phyloP scores from a whole-genome alignment of 2,113 vertebrate species.

The Pelecanoides urinatrix region DNA sequence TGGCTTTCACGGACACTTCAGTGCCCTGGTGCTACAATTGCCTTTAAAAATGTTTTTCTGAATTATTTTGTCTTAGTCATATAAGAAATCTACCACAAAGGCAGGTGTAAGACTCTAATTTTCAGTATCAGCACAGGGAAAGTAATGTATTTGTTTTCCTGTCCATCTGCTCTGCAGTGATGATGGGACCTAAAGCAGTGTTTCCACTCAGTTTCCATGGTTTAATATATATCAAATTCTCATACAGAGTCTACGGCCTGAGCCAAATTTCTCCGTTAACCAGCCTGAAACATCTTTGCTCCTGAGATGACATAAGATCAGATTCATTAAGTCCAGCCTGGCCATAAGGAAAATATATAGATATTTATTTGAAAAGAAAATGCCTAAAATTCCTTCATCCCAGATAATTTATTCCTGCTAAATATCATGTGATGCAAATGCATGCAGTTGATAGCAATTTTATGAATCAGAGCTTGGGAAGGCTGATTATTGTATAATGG shows the following conservation, averaged over 20 bases:
- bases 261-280: not conserved
- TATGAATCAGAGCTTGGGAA: not conserved
- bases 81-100: not conserved
- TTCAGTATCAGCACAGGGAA: not conserved
- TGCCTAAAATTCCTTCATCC: not conserved
- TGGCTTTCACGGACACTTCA: not conserved
- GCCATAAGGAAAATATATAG: not conserved
- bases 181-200: not conserved
- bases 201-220: conserved; percentile 3
- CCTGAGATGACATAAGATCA: not conserved
- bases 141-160: not conserved
- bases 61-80: not conserved
- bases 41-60: not conserved
- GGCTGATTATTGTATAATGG: not conserved
- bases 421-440: not conserved
- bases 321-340: not conserved
- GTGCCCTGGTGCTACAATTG: not conserved
- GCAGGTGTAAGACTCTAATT: not conserved
- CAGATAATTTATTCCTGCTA: not conserved
- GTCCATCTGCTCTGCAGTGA: not conserved
- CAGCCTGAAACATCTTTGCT: not conserved
- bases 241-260: not conserved
- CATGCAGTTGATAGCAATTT: not conserved
- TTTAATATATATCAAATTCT: conserved; percentile 32
- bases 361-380: conserved; percentile 8